Conservation (phyloP, 2,113 vertebrate species). For the Nyctereutes procyonoides region DNA sequence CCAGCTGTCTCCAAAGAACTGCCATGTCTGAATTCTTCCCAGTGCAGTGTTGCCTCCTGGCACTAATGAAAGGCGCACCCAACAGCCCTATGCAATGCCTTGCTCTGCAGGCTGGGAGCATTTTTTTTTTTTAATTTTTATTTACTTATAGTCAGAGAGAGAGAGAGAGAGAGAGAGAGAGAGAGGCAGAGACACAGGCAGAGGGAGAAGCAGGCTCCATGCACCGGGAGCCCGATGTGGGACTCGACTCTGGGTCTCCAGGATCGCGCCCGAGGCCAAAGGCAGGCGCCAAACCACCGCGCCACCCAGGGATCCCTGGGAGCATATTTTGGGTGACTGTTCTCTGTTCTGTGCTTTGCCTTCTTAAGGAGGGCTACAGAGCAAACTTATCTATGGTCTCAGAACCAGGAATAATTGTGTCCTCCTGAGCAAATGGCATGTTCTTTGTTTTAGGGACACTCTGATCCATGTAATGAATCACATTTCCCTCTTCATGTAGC, state of each 20-base stretch:
- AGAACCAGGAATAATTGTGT: conserved; percentile 27
- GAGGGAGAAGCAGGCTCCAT: no score
- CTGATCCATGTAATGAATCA: conserved; percentile 3
- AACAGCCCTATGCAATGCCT: background rate
- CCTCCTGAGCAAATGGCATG: conserved; percentile 3
- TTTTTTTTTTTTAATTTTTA: no score
- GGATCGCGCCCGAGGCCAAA: no score
- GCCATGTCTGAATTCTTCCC: background rate
- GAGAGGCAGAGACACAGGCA: no score
- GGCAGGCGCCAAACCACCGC: no score
- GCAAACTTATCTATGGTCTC: conserved; percentile 15
- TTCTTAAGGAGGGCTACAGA: background rate
- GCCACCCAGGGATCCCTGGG: no score
- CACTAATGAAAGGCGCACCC: no score
- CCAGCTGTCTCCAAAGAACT: background rate
- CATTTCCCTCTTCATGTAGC: conserved; percentile 8
- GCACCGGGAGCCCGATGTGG: no score
- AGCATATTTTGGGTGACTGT: background rate
- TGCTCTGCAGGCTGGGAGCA: background rate
- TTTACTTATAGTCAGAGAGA: no score
- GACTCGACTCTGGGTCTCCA: no score
- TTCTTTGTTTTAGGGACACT: conserved; percentile 55
- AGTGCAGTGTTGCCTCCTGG: background rate
- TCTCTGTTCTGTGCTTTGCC: background rate
- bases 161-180: no score